Evolutionary conservation across 2,797 vertebrate genomes (phyloP).

Genomic region (Melanotaenia pygmaea): DNA sequence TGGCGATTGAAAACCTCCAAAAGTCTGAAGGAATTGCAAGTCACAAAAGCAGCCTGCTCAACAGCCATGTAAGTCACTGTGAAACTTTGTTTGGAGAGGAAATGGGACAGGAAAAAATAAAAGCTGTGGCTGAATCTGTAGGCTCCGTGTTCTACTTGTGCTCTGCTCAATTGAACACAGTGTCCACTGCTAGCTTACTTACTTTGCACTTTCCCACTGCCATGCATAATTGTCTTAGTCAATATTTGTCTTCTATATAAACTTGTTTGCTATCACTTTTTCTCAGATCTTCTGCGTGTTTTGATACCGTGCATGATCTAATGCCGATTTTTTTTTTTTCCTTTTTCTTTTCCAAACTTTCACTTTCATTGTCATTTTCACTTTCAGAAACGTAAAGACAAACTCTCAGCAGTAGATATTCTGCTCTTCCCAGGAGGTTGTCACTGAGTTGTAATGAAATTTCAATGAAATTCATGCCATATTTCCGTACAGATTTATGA

Average conservation of each 20-base stretch:
- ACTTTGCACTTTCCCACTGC: slow-evolving; percentile 46
- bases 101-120: slow-evolving; percentile 9
- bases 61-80: slow-evolving; percentile 98
- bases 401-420: slow-evolving; percentile 7
- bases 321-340: slow-evolving; percentile 16
- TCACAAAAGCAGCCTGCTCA: slow-evolving; percentile 99
- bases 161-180: slow-evolving; percentile 42
- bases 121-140: slow-evolving; percentile 47
- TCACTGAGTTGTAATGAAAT: slow-evolving; percentile 19
- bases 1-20: slow-evolving; percentile 99
- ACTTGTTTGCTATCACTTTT: slow-evolving; percentile 50
- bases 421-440: slow-evolving; percentile 13
- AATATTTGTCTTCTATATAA: slow-evolving; percentile 34
- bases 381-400: not conserved
- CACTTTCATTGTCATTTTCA: not conserved
- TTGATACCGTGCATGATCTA: slow-evolving; percentile 48
- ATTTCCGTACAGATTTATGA: slow-evolving; percentile 12
- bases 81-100: slow-evolving; percentile 75
- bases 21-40: slow-evolving; percentile 99
- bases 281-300: slow-evolving; percentile 20
- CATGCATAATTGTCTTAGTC: slow-evolving; percentile 22
- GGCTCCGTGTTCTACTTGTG: slow-evolving; percentile 44
- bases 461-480: slow-evolving; percentile 10
- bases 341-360: slow-evolving; percentile 2
- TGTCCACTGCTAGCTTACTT: slow-evolving; percentile 48